Conservation (phyloP, 2,797 vertebrate genomes). For the Gymnodraco acuticeps region DNA sequence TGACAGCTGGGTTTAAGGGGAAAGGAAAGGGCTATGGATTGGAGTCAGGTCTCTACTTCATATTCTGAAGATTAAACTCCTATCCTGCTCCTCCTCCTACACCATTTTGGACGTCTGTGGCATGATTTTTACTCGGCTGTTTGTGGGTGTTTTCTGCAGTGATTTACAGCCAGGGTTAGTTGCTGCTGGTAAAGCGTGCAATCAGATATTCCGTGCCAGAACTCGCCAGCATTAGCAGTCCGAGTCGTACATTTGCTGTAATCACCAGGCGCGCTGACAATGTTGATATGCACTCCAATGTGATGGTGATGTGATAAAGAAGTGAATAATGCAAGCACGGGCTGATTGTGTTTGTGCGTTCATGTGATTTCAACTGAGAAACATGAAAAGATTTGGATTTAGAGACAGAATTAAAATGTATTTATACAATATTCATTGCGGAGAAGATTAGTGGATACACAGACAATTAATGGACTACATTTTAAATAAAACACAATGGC, state of each 20-base stretch:
- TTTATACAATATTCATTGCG: conserved; percentile 1
- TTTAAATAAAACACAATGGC: conserved; percentile 1
- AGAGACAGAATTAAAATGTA: conserved; percentile 5
- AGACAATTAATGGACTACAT: neutral
- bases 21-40: conserved; percentile 68
- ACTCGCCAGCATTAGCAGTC: conserved; percentile 31
- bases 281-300: conserved; percentile 8
- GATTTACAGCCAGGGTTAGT: conserved; percentile 48
- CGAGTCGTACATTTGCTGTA: conserved; percentile 33
- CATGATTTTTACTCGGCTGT: conserved; percentile 53
- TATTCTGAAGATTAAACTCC: conserved; percentile 75
- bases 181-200: conserved; percentile 20
- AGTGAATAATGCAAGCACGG: conserved; percentile 31
- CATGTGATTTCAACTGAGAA: conserved; percentile 14
- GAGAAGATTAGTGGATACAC: conserved; percentile 4
- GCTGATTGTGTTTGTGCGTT: conserved; percentile 30
- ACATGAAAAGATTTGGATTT: conserved; percentile 10
- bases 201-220: conserved; percentile 50
- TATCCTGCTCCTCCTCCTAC: conserved; percentile 63
- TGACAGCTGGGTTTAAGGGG: conserved; percentile 74
- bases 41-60: conserved; percentile 74
- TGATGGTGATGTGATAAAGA: conserved; percentile 26
- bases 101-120: conserved; percentile 64
- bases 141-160: conserved; percentile 58
- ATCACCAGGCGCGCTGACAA: conserved; percentile 29